Conservation (phyloP, 2,888 invertebrate species). For the Melieria omissa region DNA sequence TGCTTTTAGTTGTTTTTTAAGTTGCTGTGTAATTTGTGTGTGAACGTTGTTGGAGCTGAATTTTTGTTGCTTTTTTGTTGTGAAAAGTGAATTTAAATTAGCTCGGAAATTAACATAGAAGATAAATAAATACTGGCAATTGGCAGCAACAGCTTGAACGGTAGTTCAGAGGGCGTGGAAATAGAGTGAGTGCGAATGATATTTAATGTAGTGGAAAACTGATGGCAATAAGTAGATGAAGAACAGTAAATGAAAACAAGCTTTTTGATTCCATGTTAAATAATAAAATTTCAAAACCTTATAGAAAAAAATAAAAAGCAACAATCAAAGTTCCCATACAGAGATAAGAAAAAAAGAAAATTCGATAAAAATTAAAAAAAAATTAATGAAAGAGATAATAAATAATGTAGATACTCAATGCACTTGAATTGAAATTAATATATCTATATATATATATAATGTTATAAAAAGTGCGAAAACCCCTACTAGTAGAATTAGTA, state of each 20-base stretch:
- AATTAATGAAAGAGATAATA: conserved; percentile 14
- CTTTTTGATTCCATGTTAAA: background rate
- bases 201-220: too few species aligned
- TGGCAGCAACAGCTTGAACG: background rate
- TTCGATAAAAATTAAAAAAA: conserved; percentile 24
- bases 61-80: background rate
- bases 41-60: background rate
- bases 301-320: conserved; percentile 1
- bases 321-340: background rate
- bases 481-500: too few species aligned
- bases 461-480: too few species aligned
- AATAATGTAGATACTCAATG: too few species aligned
- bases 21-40: background rate
- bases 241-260: too few species aligned
- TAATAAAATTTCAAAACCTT: background rate
- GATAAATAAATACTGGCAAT: background rate
- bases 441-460: too few species aligned
- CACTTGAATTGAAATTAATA: too few species aligned
- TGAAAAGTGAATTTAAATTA: background rate
- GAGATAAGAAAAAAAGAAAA: conserved; percentile 39
- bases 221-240: too few species aligned
- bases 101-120: background rate
- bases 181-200: too few species aligned
- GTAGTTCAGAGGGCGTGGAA: too few species aligned
- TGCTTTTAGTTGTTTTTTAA: too few species aligned